Evolutionary conservation across 2,888 invertebrate genomes (phyloP).

Genomic region (Hymenopus coronatus): DNA sequence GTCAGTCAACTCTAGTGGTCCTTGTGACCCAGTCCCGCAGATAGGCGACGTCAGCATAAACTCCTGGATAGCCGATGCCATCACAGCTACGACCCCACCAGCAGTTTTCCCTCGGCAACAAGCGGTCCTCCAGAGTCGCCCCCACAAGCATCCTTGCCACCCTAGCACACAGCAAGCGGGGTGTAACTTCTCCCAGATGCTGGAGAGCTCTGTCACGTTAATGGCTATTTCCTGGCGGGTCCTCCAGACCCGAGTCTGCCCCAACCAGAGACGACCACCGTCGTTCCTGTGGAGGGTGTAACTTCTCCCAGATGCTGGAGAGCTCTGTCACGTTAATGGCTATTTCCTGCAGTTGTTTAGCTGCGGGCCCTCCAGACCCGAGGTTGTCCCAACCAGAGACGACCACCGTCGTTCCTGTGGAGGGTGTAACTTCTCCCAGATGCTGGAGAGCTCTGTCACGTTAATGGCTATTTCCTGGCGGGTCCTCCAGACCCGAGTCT

Average conservation of each 20-base stretch:
- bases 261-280: too few species aligned
- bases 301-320: too few species aligned
- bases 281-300: too few species aligned
- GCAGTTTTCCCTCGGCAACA: slow-evolving; percentile 58
- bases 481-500: too few species aligned
- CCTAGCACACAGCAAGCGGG: slow-evolving; percentile 77
- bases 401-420: too few species aligned
- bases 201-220: not conserved
- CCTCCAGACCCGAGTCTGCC: too few species aligned
- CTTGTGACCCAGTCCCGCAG: not conserved
- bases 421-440: slow-evolving; percentile 30
- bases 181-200: slow-evolving; percentile 28
- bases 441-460: not conserved
- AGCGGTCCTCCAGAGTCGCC: slow-evolving; percentile 81
- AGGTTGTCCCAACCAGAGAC: too few species aligned
- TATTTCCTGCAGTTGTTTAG: too few species aligned
- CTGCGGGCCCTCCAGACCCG: too few species aligned
- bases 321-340: too few species aligned
- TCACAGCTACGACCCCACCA: not conserved
- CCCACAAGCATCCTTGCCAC: slow-evolving; percentile 74
- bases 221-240: not conserved
- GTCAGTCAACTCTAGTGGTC: not conserved
- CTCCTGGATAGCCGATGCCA: not conserved
- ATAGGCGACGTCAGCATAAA: not conserved
- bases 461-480: not conserved